Conservation (phyloP, 1,140 invertebrate genomes). For the Pogonus chalceus region DNA sequence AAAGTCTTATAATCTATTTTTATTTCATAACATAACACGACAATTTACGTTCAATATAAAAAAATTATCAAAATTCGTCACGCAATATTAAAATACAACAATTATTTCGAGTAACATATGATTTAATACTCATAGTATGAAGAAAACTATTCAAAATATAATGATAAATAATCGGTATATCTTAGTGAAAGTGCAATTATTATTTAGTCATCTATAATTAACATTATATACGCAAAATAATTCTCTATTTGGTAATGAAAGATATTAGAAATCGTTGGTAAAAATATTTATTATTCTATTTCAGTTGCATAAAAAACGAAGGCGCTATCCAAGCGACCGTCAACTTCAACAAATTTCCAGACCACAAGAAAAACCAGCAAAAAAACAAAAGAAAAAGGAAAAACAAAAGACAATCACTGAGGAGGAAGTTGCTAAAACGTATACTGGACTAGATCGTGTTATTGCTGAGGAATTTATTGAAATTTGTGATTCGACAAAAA, state of each 20-base stretch:
- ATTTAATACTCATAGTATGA: too few relatives aligned
- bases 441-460: slow-evolving; percentile 50
- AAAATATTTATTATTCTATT: not conserved
- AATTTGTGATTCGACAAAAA: slow-evolving; percentile 43
- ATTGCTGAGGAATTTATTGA: slow-evolving; percentile 55
- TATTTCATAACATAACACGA: not conserved
- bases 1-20: not conserved
- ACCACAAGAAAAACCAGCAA: not conserved
- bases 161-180: not conserved
- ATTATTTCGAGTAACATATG: too few relatives aligned
- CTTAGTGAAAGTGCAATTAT: not conserved
- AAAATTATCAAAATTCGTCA: not conserved
- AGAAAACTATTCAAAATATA: not conserved
- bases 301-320: slow-evolving; percentile 14
- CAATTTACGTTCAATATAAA: not conserved
- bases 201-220: not conserved
- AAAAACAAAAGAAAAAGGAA: not conserved
- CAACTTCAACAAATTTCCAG: not conserved
- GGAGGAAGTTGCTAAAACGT: slow-evolving; percentile 46
- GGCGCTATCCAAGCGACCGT: slow-evolving; percentile 14
- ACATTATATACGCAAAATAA: not conserved
- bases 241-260: not conserved
- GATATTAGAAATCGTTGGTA: not conserved
- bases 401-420: slow-evolving; percentile 29
- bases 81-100: too few relatives aligned